phyloP scores from a whole-genome alignment of 2,797 vertebrate species.

The Mergus octosetaceus region DNA sequence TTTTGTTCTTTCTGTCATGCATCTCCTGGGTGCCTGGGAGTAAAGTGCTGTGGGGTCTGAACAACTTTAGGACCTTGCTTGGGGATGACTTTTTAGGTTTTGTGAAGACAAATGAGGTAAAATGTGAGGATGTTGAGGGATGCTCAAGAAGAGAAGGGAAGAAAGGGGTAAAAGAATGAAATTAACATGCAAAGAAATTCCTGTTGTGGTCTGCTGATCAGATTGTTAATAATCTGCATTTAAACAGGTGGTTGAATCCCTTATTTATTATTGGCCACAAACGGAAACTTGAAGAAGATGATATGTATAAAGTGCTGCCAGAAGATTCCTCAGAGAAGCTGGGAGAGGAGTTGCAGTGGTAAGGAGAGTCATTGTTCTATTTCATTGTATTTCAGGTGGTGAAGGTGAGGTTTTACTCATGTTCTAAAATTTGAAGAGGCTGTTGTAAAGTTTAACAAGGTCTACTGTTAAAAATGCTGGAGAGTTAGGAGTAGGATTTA shows the following conservation, averaged over 20 bases:
- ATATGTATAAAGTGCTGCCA: constrained; percentile 91
- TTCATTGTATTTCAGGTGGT: not conserved
- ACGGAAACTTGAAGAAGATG: constrained; percentile 90
- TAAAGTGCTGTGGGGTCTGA: not conserved
- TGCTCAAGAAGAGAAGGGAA: not conserved
- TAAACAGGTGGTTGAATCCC: constrained; percentile 91
- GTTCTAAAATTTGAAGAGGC: not conserved
- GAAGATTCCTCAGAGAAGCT: constrained; percentile 88
- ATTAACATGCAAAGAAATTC: not conserved
- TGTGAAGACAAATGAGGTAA: not conserved
- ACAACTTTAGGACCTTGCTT: not conserved
- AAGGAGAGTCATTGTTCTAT: constrained; percentile 10
- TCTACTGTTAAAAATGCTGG: not conserved
- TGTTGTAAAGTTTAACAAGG: not conserved
- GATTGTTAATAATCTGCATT: constrained; percentile 39
- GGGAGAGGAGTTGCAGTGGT: constrained; percentile 91
- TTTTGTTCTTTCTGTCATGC: not conserved
- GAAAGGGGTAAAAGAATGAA: not conserved
- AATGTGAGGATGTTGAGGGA: not conserved
- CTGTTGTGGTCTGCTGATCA: not conserved
- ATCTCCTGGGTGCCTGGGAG: not conserved
- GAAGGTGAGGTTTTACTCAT: not conserved
- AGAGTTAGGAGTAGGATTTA: not conserved
- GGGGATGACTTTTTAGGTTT: not conserved
- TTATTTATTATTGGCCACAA: constrained; percentile 89